Evolutionary conservation across 2,888 invertebrate species (phyloP), one percentile per base, ranked within the genome.

Genomic region (Volucella bombylans): DNA sequence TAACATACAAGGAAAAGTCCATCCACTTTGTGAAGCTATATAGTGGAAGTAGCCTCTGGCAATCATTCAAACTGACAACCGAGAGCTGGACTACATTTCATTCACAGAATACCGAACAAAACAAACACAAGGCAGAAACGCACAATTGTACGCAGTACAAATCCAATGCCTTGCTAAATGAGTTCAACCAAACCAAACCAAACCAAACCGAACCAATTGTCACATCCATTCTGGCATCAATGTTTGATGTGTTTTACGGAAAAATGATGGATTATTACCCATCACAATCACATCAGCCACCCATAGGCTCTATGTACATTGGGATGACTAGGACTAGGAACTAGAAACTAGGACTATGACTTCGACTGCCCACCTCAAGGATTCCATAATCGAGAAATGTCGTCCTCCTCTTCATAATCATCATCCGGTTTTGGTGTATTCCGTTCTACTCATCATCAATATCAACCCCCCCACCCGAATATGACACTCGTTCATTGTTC

Each of bases 341-440:
- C 6, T 6, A 6, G 31, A 31, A 31, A 23, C 6, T 31, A 6
- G 31, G 31, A 31, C 31, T 31, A 31, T 31, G 31, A 31, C 31
- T 31, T 31, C 6, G 31, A 31, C 31, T 23, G 12, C 55, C 79
- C 74, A 80, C 72, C 80, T 72, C 69, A 85, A 80, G 83, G 83
- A 77, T 85, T 81, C 31, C 80, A 81, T 81, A 85, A 85, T 85
- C 81, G 81, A 81, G 85, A 85, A 81, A 85, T 77, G 85, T 85
- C 81, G 43, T 31, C 57, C 43, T 71, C 68, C 14, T 52, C 52
- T 15, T 10, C 52, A 43, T 39, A 15, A 39, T 39, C 50, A 38
- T 39, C 65, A 8, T 8, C 45, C 39, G 8, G 14, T 62, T 15
- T n/a, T 14, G 31, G 31, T 31, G 31, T 31, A 31, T 31, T 31